These are phyloP conservation scores for Casuarius casuarius DNA, from an alignment of 2,113 vertebrate species.

Conservation along the genomic window DNA sequence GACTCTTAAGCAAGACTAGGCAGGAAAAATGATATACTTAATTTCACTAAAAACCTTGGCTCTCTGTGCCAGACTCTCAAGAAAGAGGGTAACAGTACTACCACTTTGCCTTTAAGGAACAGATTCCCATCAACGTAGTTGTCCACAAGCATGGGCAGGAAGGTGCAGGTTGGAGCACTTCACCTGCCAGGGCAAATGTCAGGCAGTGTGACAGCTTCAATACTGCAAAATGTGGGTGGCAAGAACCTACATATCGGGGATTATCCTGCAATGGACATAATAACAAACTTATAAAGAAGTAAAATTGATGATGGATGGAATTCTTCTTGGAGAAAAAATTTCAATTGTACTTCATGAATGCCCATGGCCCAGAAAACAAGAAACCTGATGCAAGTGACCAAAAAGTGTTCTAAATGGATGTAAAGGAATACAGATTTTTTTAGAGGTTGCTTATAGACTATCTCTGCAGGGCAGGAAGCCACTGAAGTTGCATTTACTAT, in stretches of 20 bases:
- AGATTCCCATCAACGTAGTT: background rate
- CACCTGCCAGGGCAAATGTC: background rate
- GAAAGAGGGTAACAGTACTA: background rate
- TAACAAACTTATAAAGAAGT: background rate
- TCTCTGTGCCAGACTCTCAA: background rate
- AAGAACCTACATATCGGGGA: background rate
- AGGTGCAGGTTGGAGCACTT: background rate
- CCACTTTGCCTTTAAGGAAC: background rate
- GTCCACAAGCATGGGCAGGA: background rate
- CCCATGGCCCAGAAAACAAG: background rate
- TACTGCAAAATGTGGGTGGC: background rate
- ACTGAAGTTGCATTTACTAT: background rate
- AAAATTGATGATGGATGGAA: background rate
- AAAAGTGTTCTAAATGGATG: background rate
- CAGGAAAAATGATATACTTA: background rate
- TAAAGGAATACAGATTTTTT: background rate
- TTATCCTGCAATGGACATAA: background rate
- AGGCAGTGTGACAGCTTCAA: background rate
- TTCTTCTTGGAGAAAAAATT: background rate
- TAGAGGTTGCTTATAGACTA: background rate
- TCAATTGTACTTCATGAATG: background rate
- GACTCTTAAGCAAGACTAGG: background rate
- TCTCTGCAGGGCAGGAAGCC: background rate
- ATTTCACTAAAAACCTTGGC: background rate
- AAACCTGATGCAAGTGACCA: background rate